These are phyloP conservation scores for Oceanodroma tethys DNA, from an alignment of 2,113 vertebrate species.

Conservation along the genomic window DNA sequence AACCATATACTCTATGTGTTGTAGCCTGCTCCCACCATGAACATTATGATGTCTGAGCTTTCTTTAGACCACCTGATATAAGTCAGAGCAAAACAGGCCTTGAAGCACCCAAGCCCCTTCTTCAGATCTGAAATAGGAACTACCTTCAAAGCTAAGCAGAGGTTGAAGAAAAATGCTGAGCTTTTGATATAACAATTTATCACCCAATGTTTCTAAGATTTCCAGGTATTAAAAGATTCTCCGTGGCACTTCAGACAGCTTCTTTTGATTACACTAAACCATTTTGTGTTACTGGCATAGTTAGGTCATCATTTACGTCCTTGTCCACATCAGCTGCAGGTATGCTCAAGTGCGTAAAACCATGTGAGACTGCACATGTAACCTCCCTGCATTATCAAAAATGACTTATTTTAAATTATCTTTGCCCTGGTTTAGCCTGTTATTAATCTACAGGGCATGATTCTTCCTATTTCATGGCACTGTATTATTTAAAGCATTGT, in stretches of 20 bases:
- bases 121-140: not conserved
- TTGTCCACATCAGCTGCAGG: not conserved
- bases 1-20: not conserved
- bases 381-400: not conserved
- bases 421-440: not conserved
- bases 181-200: not conserved
- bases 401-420: not conserved
- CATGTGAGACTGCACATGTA: accelerated
- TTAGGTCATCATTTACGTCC: not conserved
- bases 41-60: not conserved
- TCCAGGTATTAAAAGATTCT: not conserved
- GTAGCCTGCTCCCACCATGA: not conserved
- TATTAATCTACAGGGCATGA: not conserved
- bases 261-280: not conserved
- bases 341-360: not conserved
- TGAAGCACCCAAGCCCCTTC: not conserved
- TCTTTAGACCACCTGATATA: not conserved
- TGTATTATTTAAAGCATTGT: not conserved
- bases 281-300: not conserved
- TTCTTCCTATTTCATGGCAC: not conserved
- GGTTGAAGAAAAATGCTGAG: not conserved
- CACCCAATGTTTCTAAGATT: not conserved
- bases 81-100: not conserved
- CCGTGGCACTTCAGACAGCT: not conserved
- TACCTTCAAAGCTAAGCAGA: not conserved